Conservation (phyloP, 2,113 vertebrate genomes). For the Strix aluco region DNA sequence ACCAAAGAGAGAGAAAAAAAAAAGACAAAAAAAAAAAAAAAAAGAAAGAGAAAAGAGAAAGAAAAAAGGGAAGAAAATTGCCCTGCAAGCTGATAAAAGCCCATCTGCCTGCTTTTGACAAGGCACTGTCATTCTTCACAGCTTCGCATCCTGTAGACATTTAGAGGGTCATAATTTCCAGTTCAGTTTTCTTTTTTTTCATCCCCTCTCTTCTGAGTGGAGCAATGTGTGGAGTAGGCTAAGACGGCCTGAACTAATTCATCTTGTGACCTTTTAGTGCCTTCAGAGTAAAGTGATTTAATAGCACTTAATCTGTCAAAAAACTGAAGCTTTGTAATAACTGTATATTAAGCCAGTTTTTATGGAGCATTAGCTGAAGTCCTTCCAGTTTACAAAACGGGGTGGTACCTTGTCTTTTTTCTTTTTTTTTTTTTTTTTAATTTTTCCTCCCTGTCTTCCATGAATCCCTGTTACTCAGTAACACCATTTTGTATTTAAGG, state of each 20-base stretch:
- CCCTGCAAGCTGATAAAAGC: constrained; percentile 73
- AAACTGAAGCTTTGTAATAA: constrained; percentile 81
- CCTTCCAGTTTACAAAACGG: constrained; percentile 72
- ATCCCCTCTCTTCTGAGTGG: constrained; percentile 44
- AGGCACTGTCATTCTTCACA: constrained; percentile 72
- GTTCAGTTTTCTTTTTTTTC: constrained; percentile 70
- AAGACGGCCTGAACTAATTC: constrained; percentile 78
- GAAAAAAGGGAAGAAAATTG: constrained; percentile 67
- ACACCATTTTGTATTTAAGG: not conserved
- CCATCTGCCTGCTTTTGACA: constrained; percentile 73
- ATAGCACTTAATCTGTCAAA: constrained; percentile 85
- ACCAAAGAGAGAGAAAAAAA: not conserved
- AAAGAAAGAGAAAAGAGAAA: not conserved
- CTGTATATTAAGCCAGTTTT: constrained; percentile 80
- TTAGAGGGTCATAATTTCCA: constrained; percentile 77
- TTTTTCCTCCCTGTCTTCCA: not conserved
- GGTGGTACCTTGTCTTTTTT: not conserved
- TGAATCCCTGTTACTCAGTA: not conserved
- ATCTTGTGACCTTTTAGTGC: constrained; percentile 82
- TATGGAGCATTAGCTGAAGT: constrained; percentile 77
- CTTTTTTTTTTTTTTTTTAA: not conserved
- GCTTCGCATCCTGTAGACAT: constrained; percentile 73
- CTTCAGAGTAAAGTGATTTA: constrained; percentile 82
- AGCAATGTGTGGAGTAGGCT: constrained; percentile 64
- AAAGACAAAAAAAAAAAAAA: not conserved